phyloP scores from a whole-genome alignment of 2,888 invertebrate species.

The Morpho helenor region DNA sequence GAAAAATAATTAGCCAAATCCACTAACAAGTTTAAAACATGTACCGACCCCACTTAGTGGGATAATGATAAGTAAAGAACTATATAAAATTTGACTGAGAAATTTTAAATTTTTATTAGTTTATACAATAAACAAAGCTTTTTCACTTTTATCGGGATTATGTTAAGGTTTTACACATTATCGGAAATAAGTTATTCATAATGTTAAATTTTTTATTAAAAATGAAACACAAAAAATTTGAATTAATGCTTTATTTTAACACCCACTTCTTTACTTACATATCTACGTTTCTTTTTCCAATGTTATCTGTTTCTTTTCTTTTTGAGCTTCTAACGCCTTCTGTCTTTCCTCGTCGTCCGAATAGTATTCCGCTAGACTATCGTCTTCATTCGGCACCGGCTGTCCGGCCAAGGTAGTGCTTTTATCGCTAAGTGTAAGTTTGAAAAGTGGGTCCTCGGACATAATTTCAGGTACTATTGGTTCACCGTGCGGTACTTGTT shows the following conservation, averaged over 20 bases:
- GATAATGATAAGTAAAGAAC: too few species aligned
- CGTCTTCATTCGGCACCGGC: conserved; percentile 46
- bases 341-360: conserved; percentile 73
- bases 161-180: too few species aligned
- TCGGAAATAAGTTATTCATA: too few species aligned
- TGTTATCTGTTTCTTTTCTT: conserved; percentile 56
- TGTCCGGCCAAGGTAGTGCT: conserved; percentile 56
- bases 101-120: too few species aligned
- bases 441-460: conserved; percentile 55
- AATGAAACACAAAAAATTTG: too few species aligned
- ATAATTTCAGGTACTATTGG: conserved; percentile 39
- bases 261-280: conserved; percentile 41
- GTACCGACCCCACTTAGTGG: too few species aligned
- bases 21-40: too few species aligned
- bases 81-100: too few species aligned
- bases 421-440: conserved; percentile 52
- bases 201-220: too few species aligned
- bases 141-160: too few species aligned
- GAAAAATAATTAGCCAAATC: too few species aligned
- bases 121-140: too few species aligned
- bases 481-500: conserved; percentile 36
- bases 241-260: conserved; percentile 40
- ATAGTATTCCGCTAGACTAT: conserved; percentile 66
- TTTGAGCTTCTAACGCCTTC: conserved; percentile 56
- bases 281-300: conserved; percentile 60